Percentiles rank a stretch among this genome's conserved stretches.
Evolutionary conservation across 2,797 vertebrate species (phyloP).

Genomic region (Limosa lapponica): DNA sequence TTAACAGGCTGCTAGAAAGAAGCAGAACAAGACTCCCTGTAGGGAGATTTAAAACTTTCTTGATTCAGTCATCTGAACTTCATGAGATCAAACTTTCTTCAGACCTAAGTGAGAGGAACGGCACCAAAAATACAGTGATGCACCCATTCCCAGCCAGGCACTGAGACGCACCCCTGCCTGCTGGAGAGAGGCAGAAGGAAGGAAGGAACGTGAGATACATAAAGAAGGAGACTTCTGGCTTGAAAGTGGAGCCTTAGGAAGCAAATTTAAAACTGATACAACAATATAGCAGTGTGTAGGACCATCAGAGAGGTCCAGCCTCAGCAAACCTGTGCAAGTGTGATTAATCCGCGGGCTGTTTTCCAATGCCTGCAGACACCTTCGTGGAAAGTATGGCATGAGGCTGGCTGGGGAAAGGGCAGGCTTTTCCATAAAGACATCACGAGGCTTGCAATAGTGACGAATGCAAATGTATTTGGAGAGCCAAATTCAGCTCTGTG

Average conservation of each 20-base stretch:
- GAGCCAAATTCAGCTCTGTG: neutral
- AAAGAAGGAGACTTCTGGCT: neutral
- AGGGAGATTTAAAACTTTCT: neutral
- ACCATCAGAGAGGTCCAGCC: neutral
- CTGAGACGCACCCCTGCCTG: neutral
- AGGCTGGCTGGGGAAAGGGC: neutral
- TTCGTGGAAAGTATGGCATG: neutral
- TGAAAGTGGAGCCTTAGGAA: neutral
- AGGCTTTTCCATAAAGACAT: neutral
- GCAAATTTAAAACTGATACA: neutral
- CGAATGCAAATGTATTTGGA: fast-evolving
- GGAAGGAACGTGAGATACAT: neutral
- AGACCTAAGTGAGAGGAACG: neutral
- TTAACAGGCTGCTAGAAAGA: neutral
- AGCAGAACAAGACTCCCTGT: neutral
- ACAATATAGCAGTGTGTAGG: neutral
- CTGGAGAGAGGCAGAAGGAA: neutral
- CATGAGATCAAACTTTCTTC: neutral
- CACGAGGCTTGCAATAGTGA: neutral
- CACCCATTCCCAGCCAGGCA: neutral
- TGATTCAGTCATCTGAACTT: neutral
- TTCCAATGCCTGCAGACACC: neutral
- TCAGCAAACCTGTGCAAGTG: neutral
- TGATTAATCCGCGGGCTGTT: neutral
- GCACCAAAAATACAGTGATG: neutral